Conservation (phyloP, 2,797 vertebrate genomes). For the Arnoldichthys spilopterus region DNA sequence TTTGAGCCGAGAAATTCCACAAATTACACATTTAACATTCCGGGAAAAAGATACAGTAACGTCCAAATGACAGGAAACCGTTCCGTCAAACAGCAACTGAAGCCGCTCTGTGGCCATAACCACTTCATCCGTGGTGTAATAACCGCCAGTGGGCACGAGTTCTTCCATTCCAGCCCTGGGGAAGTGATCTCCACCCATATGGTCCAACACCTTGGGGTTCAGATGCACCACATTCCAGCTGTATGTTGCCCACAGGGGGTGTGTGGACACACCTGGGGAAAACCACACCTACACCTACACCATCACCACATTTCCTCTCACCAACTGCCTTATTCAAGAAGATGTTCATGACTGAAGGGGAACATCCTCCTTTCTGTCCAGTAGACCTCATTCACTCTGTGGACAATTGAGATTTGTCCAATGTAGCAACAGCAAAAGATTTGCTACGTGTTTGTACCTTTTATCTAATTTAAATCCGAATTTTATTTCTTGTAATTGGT, state of each 20-base stretch:
- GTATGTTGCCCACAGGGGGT: conserved; percentile 12
- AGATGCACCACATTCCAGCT: conserved; percentile 31
- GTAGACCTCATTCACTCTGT: background rate
- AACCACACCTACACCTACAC: no score
- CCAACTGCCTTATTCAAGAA: conserved; percentile 3
- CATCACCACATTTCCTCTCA: background rate
- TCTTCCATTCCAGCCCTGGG: conserved; percentile 30
- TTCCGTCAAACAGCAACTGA: conserved; percentile 11
- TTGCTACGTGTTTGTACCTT: no score
- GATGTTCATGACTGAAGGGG: background rate
- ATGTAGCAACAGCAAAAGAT: no score
- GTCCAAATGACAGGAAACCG: background rate
- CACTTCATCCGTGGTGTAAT: conserved; percentile 10
- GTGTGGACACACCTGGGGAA: conserved; percentile 29
- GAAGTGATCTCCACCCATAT: conserved; percentile 38
- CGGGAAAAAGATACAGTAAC: background rate
- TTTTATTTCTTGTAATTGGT: no score
- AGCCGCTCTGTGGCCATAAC: background rate
- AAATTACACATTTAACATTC: conserved; percentile 2
- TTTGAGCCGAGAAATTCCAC: background rate
- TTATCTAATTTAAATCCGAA: no score
- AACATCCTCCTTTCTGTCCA: background rate
- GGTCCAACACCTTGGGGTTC: conserved; percentile 11
- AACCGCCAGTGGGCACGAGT: background rate
- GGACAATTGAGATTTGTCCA: no score